Conservation (phyloP, 1,140 invertebrate genomes). For the Eriosoma lanigerum region DNA sequence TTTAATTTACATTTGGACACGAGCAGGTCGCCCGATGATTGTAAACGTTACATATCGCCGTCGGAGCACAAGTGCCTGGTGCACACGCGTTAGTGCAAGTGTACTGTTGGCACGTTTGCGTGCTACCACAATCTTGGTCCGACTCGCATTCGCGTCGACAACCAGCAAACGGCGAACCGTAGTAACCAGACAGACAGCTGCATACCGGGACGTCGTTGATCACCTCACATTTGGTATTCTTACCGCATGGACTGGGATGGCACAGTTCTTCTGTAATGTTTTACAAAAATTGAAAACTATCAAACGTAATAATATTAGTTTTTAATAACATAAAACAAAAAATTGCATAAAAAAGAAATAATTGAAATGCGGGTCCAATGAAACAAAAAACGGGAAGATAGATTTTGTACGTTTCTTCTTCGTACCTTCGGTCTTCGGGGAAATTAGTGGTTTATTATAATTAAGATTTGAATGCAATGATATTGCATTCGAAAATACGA, state of each 20-base stretch:
- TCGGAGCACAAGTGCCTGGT: slow-evolving; percentile 71
- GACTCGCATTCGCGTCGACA: slow-evolving; percentile 78
- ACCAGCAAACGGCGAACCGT: slow-evolving; percentile 71
- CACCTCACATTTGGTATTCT: slow-evolving; percentile 77
- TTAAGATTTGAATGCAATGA: too few relatives aligned
- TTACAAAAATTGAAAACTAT: neutral
- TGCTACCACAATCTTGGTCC: slow-evolving; percentile 71
- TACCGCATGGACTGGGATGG: slow-evolving; percentile 76
- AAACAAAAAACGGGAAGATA: too few relatives aligned
- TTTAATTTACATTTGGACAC: slow-evolving; percentile 69
- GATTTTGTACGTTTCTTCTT: too few relatives aligned
- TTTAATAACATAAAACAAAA: too few relatives aligned
- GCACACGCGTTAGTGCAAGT: slow-evolving; percentile 76
- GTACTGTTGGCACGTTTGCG: slow-evolving; percentile 72
- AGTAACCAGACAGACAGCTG: slow-evolving; percentile 71
- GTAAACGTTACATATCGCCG: slow-evolving; percentile 75
- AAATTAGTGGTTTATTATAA: too few relatives aligned
- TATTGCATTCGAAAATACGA: too few relatives aligned
- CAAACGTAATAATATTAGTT: too few relatives aligned
- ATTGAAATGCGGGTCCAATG: too few relatives aligned
- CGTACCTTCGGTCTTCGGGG: too few relatives aligned
- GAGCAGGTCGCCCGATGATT: slow-evolving; percentile 78
- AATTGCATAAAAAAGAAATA: too few relatives aligned
- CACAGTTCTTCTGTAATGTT: slow-evolving; percentile 71
- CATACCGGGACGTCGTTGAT: slow-evolving; percentile 74